A percentile compares a stretch with the other conserved stretches of the same genome.
These are phyloP conservation scores for Melinaea menophilus DNA, from an alignment of 2,888 invertebrate species.

Conservation along the genomic window DNA sequence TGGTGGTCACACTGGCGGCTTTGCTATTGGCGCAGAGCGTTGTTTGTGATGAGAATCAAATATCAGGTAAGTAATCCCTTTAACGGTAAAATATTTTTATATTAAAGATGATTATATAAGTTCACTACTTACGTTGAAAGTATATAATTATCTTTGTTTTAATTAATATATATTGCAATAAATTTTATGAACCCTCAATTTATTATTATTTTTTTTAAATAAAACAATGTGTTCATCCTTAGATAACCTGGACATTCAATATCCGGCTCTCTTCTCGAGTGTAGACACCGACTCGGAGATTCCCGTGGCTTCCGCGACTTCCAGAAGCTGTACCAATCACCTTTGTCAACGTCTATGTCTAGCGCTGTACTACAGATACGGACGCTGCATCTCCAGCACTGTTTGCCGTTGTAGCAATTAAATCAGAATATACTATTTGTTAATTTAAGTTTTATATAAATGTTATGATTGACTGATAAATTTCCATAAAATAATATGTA, in stretches of 20 bases:
- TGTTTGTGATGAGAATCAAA: constrained; percentile 8
- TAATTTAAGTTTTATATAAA: too few relatives aligned
- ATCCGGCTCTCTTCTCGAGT: neutral
- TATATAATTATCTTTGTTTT: too few relatives aligned
- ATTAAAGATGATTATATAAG: too few relatives aligned
- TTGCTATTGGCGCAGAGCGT: constrained; percentile 11
- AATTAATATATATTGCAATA: too few relatives aligned
- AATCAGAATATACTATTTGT: neutral
- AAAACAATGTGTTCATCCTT: neutral
- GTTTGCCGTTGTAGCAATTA: constrained; percentile 16
- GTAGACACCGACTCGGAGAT: neutral
- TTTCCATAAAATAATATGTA: too few relatives aligned
- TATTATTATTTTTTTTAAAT: too few relatives aligned
- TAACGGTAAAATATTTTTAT: too few relatives aligned
- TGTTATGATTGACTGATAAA: too few relatives aligned
- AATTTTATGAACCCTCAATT: too few relatives aligned
- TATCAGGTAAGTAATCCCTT: neutral
- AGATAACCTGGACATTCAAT: neutral
- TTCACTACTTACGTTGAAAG: too few relatives aligned
- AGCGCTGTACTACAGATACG: constrained; percentile 15
- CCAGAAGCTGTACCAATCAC: constrained; percentile 15
- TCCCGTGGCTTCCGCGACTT: neutral
- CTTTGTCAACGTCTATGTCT: constrained; percentile 16
- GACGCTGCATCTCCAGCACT: constrained; percentile 16
- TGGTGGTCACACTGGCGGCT: constrained; percentile 6